Base-by-base conservation (phyloP, 2,888 invertebrate genomes). In the Spisula subtruncata region DNA sequence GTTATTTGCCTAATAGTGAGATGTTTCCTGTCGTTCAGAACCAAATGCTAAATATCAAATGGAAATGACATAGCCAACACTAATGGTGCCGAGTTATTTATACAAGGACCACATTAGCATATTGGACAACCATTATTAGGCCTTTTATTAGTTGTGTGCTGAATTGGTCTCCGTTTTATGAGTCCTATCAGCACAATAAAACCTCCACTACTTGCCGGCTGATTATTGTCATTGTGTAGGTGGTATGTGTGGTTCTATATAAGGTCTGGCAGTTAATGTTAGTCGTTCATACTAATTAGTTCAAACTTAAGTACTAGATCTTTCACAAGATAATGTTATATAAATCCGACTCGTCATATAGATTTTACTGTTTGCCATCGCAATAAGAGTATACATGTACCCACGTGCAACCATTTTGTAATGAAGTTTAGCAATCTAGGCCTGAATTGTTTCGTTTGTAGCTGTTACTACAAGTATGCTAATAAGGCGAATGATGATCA, bases 91-190 rank as follows among this genome's bases (percentile, higher is more conserved):
- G 35, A 75, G 35, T 14, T 16, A 75, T 75, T 75, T 16, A 18
- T 75, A 35, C 41, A 41, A 35, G 60, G 35, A 75, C 35, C 32
- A 32, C 14, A 75, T 75, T 75, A 75, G 75, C 75, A 75, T 75
- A 75, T 75, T 35, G 35, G 32, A 32, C 32, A 75, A 35, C 4
- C 75, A 75, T 35, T 75, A 35, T 32, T 66, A 32, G 16, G 75
- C 35, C 25, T 75, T 75, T 75, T 75, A 75, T 75, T 75, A 35
- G 32, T 75, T 75, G 75, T 75, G 75, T 75, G 75, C 18, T 75
- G 35, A 75, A 75, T 75, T 75, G 75, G 75, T 75, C 75, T 75
- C 35, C 35, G 18, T 75, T 75, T 75, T 75, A 75, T 35, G 75
- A 75, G 32, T 75, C 75, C 75, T 75, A 75, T 75, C 75, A 16